Percentiles rank a stretch among this genome's conserved stretches.
phyloP scores from a whole-genome alignment of 2,797 vertebrate species.

The Sparus aurata region DNA sequence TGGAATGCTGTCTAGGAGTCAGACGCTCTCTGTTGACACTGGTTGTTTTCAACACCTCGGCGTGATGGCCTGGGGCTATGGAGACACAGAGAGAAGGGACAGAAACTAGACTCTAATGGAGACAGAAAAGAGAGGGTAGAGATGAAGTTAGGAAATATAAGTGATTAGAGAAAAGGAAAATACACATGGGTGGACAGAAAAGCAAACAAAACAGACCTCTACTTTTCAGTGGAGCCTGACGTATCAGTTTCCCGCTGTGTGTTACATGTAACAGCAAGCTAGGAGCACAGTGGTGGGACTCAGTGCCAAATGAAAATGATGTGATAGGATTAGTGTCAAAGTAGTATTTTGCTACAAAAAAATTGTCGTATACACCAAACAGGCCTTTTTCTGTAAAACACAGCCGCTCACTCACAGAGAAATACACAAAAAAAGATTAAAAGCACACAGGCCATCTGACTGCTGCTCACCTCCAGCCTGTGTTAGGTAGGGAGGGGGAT shows the following conservation, averaged over 20 bases:
- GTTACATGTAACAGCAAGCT: slow-evolving; percentile 10
- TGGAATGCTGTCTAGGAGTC: not conserved
- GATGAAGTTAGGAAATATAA: not conserved
- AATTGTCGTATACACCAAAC: not conserved
- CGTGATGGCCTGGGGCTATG: slow-evolving; percentile 1
- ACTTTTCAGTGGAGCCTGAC: not conserved
- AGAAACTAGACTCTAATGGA: not conserved
- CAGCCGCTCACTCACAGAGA: not conserved
- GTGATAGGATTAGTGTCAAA: not conserved
- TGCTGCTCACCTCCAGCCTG: slow-evolving; percentile 1
- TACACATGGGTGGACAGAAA: not conserved
- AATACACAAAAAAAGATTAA: slow-evolving; percentile 4
- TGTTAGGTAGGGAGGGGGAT: slow-evolving; percentile 13
- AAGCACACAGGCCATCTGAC: slow-evolving; percentile 5
- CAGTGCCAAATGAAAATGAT: not conserved
- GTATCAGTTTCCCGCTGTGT: slow-evolving; percentile 4
- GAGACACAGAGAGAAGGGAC: not conserved
- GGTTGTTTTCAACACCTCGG: slow-evolving; percentile 27
- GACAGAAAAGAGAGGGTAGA: not conserved
- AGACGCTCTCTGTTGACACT: slow-evolving; percentile 24
- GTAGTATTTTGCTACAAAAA: not conserved
- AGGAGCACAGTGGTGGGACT: not conserved
- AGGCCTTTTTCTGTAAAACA: not conserved
- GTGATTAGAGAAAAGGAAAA: not conserved
- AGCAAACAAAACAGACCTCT: not conserved